Percentiles rank a stretch among this genome's conserved stretches.
Evolutionary conservation across 2,797 vertebrate genomes (phyloP).

Genomic region (Poeciliopsis turneri): DNA sequence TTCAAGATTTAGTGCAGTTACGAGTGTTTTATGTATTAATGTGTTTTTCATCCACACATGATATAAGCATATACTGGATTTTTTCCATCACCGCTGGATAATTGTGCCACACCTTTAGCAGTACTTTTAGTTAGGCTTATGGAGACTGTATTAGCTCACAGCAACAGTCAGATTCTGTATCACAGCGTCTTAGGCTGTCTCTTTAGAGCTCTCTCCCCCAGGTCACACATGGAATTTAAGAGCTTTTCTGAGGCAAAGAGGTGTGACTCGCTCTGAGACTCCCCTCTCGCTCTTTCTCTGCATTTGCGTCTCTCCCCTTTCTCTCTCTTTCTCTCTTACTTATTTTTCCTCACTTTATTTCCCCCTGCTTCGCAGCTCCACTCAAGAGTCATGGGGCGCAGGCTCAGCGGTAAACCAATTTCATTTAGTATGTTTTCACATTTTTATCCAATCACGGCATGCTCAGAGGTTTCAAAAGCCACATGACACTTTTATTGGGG

Average conservation of each 20-base stretch:
- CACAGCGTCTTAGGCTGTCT: slow-evolving; percentile 66
- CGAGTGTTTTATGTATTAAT: slow-evolving; percentile 17
- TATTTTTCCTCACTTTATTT: slow-evolving; percentile 63
- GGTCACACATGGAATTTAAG: slow-evolving; percentile 77
- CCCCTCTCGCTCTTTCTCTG: slow-evolving; percentile 56
- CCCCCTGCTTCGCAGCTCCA: slow-evolving; percentile 56
- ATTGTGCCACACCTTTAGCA: slow-evolving; percentile 42
- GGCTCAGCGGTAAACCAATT: slow-evolving; percentile 81
- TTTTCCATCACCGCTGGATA: slow-evolving; percentile 40
- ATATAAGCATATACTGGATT: slow-evolving; percentile 20
- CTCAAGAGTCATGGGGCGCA: slow-evolving; percentile 74
- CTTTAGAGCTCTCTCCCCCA: slow-evolving; percentile 67
- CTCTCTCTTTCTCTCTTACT: slow-evolving; percentile 44
- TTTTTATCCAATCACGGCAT: slow-evolving; percentile 81
- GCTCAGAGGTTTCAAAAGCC: slow-evolving; percentile 78
- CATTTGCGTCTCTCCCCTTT: slow-evolving; percentile 44
- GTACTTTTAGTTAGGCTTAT: slow-evolving; percentile 45
- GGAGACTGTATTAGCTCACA: slow-evolving; percentile 64
- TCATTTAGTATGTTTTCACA: slow-evolving; percentile 81
- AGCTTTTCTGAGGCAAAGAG: slow-evolving; percentile 79
- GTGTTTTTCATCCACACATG: slow-evolving; percentile 37
- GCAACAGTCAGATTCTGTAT: slow-evolving; percentile 68
- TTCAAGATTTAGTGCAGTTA: not conserved
- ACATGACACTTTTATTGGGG: slow-evolving; percentile 78
- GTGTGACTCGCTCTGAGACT: slow-evolving; percentile 74